Evolutionary conservation across 64 coral and sea anemone species (phyloP).

Genomic region (Montipora sp.): DNA sequence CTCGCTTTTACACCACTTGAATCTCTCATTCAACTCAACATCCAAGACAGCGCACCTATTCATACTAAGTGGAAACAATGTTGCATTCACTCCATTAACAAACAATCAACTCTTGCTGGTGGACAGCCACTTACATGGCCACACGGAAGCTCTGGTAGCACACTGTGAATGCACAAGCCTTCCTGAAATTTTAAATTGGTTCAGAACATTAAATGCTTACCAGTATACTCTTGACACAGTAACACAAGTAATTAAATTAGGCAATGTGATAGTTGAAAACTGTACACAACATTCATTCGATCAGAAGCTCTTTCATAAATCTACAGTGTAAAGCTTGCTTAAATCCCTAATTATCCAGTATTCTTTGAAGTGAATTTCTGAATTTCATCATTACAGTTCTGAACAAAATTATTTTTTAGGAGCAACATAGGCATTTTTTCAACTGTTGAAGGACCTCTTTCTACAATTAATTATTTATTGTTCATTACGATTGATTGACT

Average conservation of each 20-base stretch:
- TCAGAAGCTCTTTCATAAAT: no score
- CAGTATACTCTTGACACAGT: conserved; percentile 3
- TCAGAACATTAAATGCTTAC: neutral
- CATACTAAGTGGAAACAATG: neutral
- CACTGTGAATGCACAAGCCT: neutral
- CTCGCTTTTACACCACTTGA: neutral
- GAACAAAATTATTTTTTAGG: no score
- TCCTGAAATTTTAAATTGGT: neutral
- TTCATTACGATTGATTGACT: no score
- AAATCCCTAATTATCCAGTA: no score
- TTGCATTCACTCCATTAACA: neutral
- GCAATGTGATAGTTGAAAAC: neutral
- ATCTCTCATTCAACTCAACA: neutral
- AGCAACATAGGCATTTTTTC: no score
- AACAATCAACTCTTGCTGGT: neutral
- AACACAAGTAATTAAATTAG: neutral
- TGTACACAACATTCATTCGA: neutral
- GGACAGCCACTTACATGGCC: neutral
- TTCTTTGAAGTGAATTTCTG: no score
- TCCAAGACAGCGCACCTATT: neutral
- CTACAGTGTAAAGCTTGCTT: no score
- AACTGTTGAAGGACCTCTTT: no score
- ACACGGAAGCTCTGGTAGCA: neutral
- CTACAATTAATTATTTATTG: no score
- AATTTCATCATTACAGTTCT: no score